phyloP scores from a whole-genome alignment of 2,888 invertebrate genomes.

The Amphipyra berbera region DNA sequence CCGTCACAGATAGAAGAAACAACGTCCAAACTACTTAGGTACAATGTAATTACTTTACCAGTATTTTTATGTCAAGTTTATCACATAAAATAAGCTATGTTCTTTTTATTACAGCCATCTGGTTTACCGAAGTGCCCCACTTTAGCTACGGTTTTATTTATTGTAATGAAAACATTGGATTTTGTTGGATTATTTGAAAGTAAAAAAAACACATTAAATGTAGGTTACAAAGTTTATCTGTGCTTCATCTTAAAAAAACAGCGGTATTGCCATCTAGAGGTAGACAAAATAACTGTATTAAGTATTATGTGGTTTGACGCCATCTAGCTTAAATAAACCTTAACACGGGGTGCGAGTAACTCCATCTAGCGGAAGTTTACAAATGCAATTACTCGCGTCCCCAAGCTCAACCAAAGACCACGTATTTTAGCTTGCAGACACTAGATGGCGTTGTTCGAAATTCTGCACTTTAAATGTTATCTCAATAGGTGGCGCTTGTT shows the following conservation, averaged over 20 bases:
- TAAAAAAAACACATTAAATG: too few relatives aligned
- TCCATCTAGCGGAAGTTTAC: conserved; percentile 6
- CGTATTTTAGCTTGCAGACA: not conserved
- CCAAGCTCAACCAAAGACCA: too few relatives aligned
- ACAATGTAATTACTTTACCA: conserved; percentile 1
- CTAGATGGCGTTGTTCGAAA: conserved; percentile 19
- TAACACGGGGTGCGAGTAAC: not conserved
- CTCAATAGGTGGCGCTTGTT: conserved; percentile 10
- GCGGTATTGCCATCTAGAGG: too few relatives aligned
- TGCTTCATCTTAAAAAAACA: not conserved
- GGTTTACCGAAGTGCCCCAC: conserved; percentile 9
- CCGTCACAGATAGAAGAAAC: not conserved
- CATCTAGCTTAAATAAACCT: conserved; percentile 3
- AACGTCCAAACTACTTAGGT: not conserved
- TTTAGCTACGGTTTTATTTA: conserved; percentile 11
- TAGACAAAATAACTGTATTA: too few relatives aligned
- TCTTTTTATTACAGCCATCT: conserved; percentile 30
- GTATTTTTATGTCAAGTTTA: conserved; percentile 3
- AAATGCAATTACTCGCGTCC: not conserved
- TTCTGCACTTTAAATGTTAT: not conserved
- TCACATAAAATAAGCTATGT: conserved; percentile 18
- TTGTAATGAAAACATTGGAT: conserved; percentile 1
- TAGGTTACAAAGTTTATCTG: too few relatives aligned
- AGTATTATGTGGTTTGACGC: not conserved
- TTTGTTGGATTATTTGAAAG: not conserved